Base-by-base conservation (phyloP, 1,140 invertebrate genomes). In the Asbolus verrucosus region DNA sequence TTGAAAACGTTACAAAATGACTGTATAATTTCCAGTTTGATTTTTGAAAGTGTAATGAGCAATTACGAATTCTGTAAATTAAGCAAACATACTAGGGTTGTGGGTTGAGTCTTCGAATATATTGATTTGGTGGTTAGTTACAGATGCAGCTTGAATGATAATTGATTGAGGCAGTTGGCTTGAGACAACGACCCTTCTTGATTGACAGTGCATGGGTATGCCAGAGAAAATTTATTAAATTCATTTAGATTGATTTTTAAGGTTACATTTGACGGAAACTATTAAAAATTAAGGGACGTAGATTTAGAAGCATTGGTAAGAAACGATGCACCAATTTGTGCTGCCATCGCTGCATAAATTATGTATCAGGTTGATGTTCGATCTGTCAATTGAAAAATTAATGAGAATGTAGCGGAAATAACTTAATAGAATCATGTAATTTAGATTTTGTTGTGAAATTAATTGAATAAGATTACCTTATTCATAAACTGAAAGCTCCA, bases 391-490 rank as follows among this genome's bases (percentile, higher is more conserved):
- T n/a, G 19, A 54, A 54, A 54, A 54, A 54, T 54, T 54, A 54
- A 54, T 54, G 46, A 54, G 46, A 54, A 54, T 27, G 46, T 54
- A 54, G 46, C 46, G 46, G 46, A 54, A 54, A 54, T 54, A 54
- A 54, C 46, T 54, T 54, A 54, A 54, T 54, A 54, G 46, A 54
- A 54, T 54, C 46, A 54, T 54, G 46, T 54, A 54, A 54, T 54
- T 54, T 21, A 54, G 46, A 54, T 27, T 54, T 54, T 27, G 18
- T 54, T 54, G 46, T 54, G 46, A 54, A 54, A 54, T 54, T 54
- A 54, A 54, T 54, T 54, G 46, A 54, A 54, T 54, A 54, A 54
- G 46, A 54, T 54, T 54, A 54, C 46, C 46, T 54, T 54, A 54
- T 54, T 54, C 46, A 54, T 30, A 27, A 8, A 54, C n/a, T 21